phyloP scores from a whole-genome alignment of 1,140 invertebrate genomes.

The Lepidurus apus region DNA sequence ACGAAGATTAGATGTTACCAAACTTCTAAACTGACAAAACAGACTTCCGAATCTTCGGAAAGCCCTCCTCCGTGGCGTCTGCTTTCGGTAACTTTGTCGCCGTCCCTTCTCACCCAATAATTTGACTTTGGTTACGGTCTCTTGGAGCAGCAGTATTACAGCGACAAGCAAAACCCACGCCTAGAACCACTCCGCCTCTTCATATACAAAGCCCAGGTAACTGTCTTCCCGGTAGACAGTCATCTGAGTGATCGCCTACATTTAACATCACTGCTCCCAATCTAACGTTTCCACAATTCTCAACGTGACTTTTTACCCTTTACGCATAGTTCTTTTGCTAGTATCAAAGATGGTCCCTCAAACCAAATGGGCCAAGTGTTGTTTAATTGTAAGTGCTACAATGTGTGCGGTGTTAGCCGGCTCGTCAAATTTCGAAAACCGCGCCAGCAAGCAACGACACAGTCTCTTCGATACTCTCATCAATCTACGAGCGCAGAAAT shows the following conservation, averaged over 20 bases:
- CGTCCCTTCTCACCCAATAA: slow-evolving; percentile 10
- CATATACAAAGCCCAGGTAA: slow-evolving; percentile 6
- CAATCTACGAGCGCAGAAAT: neutral
- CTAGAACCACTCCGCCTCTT: neutral
- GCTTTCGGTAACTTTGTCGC: neutral
- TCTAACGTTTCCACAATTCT: neutral
- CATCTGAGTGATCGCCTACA: slow-evolving; percentile 8
- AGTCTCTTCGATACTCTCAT: neutral
- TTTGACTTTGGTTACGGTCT: slow-evolving; percentile 12
- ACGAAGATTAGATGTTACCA: neutral
- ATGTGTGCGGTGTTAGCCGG: neutral
- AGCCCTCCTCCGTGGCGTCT: neutral
- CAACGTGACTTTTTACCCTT: neutral
- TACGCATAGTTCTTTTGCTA: neutral
- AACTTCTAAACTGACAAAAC: neutral
- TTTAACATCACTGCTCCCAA: neutral
- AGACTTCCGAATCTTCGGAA: neutral
- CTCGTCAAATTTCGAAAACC: neutral
- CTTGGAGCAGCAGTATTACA: neutral
- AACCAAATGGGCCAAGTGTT: neutral
- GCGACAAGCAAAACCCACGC: slow-evolving; percentile 5
- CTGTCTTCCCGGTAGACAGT: neutral
- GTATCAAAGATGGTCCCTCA: neutral
- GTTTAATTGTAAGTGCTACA: neutral
- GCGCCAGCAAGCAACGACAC: neutral